Percentiles rank a stretch among this genome's conserved stretches.
Conservation (phyloP, 2,797 vertebrate genomes). For the Pseudomugil tenellus region DNA sequence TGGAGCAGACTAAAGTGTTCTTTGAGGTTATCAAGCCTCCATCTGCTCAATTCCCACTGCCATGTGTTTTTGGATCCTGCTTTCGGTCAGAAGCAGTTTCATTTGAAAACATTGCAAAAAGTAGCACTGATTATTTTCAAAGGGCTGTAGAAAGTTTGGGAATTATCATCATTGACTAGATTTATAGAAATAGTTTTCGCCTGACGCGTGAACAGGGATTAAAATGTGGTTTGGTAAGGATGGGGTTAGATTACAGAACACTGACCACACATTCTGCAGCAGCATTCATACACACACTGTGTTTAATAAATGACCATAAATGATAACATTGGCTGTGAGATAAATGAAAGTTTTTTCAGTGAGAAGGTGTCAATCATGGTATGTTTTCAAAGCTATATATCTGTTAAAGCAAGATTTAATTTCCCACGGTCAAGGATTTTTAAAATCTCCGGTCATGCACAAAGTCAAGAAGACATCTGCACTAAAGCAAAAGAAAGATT, state of each 20-base stretch:
- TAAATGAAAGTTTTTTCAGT: constrained; percentile 54
- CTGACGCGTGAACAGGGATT: constrained; percentile 4
- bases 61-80: constrained; percentile 28
- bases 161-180: not conserved
- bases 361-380: constrained; percentile 55
- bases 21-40: constrained; percentile 49
- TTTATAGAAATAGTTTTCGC: constrained; percentile 25
- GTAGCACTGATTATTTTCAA: not conserved
- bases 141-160: not conserved
- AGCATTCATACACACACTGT: constrained; percentile 15
- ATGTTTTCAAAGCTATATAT: no score
- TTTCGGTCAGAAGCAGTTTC: constrained; percentile 46
- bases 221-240: constrained; percentile 9
- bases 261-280: constrained; percentile 7
- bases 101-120: constrained; percentile 2
- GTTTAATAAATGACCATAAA: constrained; percentile 58
- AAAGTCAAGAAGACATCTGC: constrained; percentile 38
- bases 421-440: constrained; percentile 49
- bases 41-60: constrained; percentile 67
- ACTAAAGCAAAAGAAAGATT: constrained; percentile 25
- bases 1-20: constrained; percentile 22
- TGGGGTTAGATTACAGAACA: constrained; percentile 8
- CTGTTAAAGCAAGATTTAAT: constrained; percentile 59
- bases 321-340: constrained; percentile 32
- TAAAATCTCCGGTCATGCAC: constrained; percentile 59